Base-by-base conservation (phyloP, 2,113 vertebrate species). In the Nematolebias whitei region DNA sequence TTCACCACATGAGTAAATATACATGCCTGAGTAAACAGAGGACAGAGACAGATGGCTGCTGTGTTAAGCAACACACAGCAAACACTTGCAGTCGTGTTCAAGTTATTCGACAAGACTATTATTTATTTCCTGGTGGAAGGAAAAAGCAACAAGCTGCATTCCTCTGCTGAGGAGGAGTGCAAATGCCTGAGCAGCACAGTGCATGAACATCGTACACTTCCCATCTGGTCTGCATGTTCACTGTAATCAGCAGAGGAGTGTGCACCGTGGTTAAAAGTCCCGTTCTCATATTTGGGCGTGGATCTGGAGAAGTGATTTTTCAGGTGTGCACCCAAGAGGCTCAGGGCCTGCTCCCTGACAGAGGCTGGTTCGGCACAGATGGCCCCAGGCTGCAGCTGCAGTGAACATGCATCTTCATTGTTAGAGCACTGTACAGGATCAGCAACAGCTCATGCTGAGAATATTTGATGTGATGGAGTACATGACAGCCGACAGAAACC, bases 141-240 rank as follows among this genome's bases (percentile, higher is more conserved):
- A 59, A 24, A 50, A 70, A 57, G 23, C 43, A 79, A 56, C 54
- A 26, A 50, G 47, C 58, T 45, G 24, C 64, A 82, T 80, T 69
- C 74, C 61, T 72, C 26, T 2, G 9, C 59, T 32, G 26, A 55
- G 39, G 24, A 45, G 44, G 67, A 60, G 70, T 39, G n/a, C 59
- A 78, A 80, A 74, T 19, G 70, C 5, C 47, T 35, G 3, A 26
- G 24, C 47, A 18, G 38, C 14, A 56, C 40, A 2, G 47, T 43
- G 35, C 45, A 41, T 59, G 45, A 50, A 22, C 62, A 68, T 50
- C 74, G 69, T 74, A 66, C 71, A 58, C 40, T 38, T 60, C 63
- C 80, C 86, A 89, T 71, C 84, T 89, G 88, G 76, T 79, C 59
- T 76, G 66, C 29, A 38, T 12, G 78, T 47, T 73, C 81, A 82